phyloP scores from a whole-genome alignment of 2,797 vertebrate genomes.

The Acipenser transmontanus region DNA sequence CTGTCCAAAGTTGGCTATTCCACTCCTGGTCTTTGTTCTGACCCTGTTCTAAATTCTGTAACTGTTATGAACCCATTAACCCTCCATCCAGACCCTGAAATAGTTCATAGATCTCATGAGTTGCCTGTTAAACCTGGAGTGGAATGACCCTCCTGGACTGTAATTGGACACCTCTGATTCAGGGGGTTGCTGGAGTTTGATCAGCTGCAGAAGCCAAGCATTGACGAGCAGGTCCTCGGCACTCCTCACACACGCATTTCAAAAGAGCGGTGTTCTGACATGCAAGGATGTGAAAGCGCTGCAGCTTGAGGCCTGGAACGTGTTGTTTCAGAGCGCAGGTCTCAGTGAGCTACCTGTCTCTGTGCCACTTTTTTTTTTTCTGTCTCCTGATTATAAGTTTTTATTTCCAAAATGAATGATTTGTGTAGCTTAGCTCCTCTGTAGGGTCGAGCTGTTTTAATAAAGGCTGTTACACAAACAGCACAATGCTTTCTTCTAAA shows the following conservation, averaged over 20 bases:
- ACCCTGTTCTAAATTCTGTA: too few relatives aligned
- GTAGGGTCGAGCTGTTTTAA: constrained; percentile 27
- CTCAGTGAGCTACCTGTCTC: neutral
- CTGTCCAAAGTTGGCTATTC: too few relatives aligned
- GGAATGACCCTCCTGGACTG: too few relatives aligned
- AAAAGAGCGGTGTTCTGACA: neutral
- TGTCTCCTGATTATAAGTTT: constrained; percentile 27
- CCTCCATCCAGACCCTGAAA: too few relatives aligned
- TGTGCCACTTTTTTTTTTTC: neutral
- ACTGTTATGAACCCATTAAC: too few relatives aligned
- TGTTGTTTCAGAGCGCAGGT: neutral
- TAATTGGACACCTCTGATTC: too few relatives aligned
- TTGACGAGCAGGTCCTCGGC: too few relatives aligned
- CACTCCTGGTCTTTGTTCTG: too few relatives aligned
- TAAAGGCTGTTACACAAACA: constrained; percentile 32
- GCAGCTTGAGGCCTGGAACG: neutral
- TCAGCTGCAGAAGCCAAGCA: too few relatives aligned
- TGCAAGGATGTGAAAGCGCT: neutral
- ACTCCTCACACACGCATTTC: neutral
- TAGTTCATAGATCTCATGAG: too few relatives aligned
- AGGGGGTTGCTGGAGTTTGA: too few relatives aligned
- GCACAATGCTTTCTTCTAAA: constrained; percentile 20
- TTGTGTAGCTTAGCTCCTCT: constrained; percentile 19
- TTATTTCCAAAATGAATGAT: constrained; percentile 32
- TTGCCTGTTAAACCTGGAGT: too few relatives aligned